Evolutionary conservation across 2,797 vertebrate species (phyloP).

Genomic region (Dermochelys coriacea): DNA sequence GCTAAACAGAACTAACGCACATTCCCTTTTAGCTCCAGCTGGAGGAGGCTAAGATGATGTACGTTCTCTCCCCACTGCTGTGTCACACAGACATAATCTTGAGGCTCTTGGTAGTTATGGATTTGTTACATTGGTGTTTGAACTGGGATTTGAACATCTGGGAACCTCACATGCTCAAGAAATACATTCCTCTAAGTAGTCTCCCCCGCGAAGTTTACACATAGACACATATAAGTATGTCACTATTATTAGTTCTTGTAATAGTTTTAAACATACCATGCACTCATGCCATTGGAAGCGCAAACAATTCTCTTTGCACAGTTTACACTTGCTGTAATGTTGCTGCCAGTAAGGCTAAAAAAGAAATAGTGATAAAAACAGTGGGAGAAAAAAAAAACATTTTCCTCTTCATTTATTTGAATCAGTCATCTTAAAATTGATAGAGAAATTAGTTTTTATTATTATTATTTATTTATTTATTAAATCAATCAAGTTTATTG

Average conservation of each 20-base stretch:
- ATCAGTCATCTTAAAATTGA: too few relatives aligned
- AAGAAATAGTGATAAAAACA: background rate
- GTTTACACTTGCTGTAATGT: slow-evolving; percentile 39
- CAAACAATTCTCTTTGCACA: slow-evolving; percentile 68
- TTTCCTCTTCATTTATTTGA: background rate
- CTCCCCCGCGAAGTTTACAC: background rate
- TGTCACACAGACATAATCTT: background rate
- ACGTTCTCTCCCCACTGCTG: background rate
- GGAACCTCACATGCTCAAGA: background rate
- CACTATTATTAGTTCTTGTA: background rate
- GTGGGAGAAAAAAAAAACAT: too few relatives aligned
- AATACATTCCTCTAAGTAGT: background rate
- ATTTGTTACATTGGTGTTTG: background rate
- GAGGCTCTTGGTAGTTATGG: background rate
- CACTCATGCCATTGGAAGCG: slow-evolving; percentile 50
- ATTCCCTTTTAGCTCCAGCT: background rate
- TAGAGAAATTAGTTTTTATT: too few relatives aligned
- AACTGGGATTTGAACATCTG: background rate
- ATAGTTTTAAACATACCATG: slow-evolving; percentile 61
- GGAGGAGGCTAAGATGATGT: background rate
- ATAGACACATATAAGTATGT: too few relatives aligned
- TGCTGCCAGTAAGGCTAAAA: slow-evolving; percentile 46
- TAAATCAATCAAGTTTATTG: background rate
- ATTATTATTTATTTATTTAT: background rate
- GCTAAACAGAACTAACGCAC: background rate